These are phyloP conservation scores for Agrotis ipsilon DNA, from an alignment of 2,888 invertebrate genomes.

Conservation along the genomic window DNA sequence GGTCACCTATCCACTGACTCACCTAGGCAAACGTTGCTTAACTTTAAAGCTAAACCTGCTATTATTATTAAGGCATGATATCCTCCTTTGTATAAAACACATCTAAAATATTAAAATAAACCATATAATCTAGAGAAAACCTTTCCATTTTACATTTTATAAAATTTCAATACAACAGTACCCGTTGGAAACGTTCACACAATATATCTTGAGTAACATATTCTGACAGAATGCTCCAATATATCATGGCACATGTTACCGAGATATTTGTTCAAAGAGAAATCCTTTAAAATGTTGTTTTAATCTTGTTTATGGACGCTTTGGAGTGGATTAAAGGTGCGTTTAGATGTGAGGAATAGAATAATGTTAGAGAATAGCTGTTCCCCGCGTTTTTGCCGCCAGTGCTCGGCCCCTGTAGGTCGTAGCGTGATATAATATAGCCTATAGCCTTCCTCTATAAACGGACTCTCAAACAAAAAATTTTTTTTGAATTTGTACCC, in stretches of 20 bases:
- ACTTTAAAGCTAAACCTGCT: too few species aligned
- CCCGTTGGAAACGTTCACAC: conserved; percentile 13
- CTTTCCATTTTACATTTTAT: conserved; percentile 13
- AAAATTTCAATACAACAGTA: conserved; percentile 26
- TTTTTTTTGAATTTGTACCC: too few species aligned
- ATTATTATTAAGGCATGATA: too few species aligned
- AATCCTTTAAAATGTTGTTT: conserved; percentile 55
- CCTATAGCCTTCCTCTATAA: too few species aligned
- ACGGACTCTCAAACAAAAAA: too few species aligned
- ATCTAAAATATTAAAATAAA: background rate
- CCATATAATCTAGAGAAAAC: background rate
- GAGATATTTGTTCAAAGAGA: conserved; percentile 30
- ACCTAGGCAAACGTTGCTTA: too few species aligned
- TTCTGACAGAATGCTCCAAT: conserved; percentile 28
- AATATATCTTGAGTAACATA: conserved; percentile 21
- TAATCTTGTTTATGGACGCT: conserved; percentile 47
- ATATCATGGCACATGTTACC: conserved; percentile 31
- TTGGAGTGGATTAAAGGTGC: background rate
- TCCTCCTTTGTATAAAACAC: too few species aligned
- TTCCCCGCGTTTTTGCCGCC: too few species aligned
- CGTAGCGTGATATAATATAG: too few species aligned
- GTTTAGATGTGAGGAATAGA: background rate
- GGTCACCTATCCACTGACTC: too few species aligned
- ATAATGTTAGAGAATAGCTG: too few species aligned
- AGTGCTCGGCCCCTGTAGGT: too few species aligned